Base-by-base conservation (phyloP, 2,888 invertebrate species). In the Branchipolynoe longqiensis region DNA sequence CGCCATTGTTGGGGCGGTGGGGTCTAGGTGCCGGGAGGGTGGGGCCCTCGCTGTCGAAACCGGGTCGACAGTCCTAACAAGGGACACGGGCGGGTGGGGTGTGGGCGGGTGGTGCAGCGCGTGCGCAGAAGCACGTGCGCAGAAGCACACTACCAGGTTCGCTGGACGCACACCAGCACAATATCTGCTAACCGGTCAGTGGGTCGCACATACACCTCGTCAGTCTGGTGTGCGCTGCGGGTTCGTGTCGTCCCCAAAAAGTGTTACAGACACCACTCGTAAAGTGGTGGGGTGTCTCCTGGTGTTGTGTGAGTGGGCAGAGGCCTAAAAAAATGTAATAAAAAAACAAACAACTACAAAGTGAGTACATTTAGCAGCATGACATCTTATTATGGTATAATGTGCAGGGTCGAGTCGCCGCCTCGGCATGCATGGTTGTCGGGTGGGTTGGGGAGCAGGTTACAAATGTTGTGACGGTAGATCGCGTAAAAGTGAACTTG, bases 1-100 rank as follows among this genome's bases (percentile, higher is more conserved):
- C 48, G 48, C 78, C 78, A 78, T 31, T 78, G 78, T 78, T 78
- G 78, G 78, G 78, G 78, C 78, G 78, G 78, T 78, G 78, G 78
- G 78, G 78, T 78, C 78, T 48, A 48, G 25, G 78, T 28, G 48
- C 78, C 78, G 78, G 78, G 78, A 78, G 48, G 78, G 78, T 25
- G 54, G 78, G 78, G 78, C 48, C 78, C 78, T 31, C 78, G 41
- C 48, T 41, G 78, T 78, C 78, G 78, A 78, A n/a, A 22, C 41
- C 48, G 41, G 48, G 48, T 78, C 41, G 54, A 41, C 41, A 69
- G 69, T 69, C 69, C 69, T 69, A 78, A 78, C 48, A 28, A 4
- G 74, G 78, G 78, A 78, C 78, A 78, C 28, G 78, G 78, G 78
- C 78, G 78, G 78, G 78, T 25, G 78, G 78, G 78, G 54, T 40